Percentiles rank a stretch among this genome's conserved stretches.
These are phyloP conservation scores for Procavia capensis DNA, from an alignment of 2,113 vertebrate genomes.

Conservation along the genomic window DNA sequence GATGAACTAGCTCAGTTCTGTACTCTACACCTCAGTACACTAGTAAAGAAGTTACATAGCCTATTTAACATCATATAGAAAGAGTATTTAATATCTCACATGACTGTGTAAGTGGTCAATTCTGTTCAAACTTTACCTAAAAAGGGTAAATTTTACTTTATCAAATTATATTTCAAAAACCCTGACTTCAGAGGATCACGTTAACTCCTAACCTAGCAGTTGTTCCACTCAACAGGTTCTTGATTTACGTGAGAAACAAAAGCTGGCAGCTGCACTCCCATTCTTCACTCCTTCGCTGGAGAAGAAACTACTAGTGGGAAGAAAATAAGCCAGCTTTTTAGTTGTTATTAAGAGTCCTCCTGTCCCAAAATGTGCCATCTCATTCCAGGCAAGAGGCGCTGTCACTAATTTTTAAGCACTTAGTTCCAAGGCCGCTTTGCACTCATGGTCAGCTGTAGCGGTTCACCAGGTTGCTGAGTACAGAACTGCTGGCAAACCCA, in stretches of 20 bases:
- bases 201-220: neutral
- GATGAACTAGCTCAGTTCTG: neutral
- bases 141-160: neutral
- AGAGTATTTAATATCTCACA: neutral
- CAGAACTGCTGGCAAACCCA: neutral
- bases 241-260: too few species aligned
- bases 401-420: neutral
- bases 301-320: neutral
- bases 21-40: rapidly evolving
- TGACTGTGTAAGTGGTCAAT: neutral
- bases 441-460: neutral
- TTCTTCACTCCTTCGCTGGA: neutral
- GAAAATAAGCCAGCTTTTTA: neutral
- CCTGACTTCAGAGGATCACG: neutral
- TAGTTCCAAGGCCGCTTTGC: neutral
- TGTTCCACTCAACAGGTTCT: neutral
- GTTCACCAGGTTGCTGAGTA: neutral
- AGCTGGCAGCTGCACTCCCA: neutral
- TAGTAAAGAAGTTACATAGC: neutral
- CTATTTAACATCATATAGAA: neutral
- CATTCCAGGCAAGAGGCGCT: neutral
- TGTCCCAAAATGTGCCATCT: neutral
- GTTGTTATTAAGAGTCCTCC: neutral
- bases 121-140: neutral
- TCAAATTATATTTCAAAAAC: constrained; percentile 36